Evolutionary conservation across 2,888 invertebrate species (phyloP).

Genomic region (Vesta saturnalis): DNA sequence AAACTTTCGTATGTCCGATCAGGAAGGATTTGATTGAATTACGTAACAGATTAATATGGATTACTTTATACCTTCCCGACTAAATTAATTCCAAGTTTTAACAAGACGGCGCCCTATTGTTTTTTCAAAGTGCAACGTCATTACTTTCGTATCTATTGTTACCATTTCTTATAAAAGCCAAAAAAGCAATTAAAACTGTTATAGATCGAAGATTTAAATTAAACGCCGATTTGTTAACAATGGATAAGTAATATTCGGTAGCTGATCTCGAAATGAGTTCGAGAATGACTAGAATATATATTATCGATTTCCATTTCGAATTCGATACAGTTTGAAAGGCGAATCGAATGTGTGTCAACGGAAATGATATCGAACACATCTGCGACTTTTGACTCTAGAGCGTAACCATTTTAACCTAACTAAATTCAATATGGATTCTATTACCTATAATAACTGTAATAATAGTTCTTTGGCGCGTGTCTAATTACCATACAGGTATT

Average conservation of each 20-base stretch:
- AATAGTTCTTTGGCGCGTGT: slow-evolving; percentile 49
- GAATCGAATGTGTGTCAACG: slow-evolving; percentile 44
- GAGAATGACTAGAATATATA: slow-evolving; percentile 44
- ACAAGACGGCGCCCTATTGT: background rate
- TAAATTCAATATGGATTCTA: slow-evolving; percentile 3
- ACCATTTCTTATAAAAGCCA: slow-evolving; percentile 13
- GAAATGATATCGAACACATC: slow-evolving; percentile 40
- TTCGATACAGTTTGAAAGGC: slow-evolving; percentile 41
- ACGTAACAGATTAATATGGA: slow-evolving; percentile 51
- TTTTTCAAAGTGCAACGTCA: background rate
- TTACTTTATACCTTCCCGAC: slow-evolving; percentile 25
- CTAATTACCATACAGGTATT: slow-evolving; percentile 52
- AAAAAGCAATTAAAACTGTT: slow-evolving; percentile 33
- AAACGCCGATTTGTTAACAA: slow-evolving; percentile 43
- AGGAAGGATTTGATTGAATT: slow-evolving; percentile 61
- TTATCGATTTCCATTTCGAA: slow-evolving; percentile 45
- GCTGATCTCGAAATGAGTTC: slow-evolving; percentile 36
- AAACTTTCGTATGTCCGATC: slow-evolving; percentile 53
- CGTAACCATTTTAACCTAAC: background rate
- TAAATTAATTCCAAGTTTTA: background rate
- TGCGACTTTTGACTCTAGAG: slow-evolving; percentile 12
- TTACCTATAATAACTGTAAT: slow-evolving; percentile 22
- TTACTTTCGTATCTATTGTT: slow-evolving; percentile 1
- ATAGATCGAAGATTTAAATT: slow-evolving; percentile 36
- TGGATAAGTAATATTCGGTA: slow-evolving; percentile 40